These are phyloP conservation scores for Microtus montanus DNA, from an alignment of 2,113 vertebrate species.

Conservation along the genomic window DNA sequence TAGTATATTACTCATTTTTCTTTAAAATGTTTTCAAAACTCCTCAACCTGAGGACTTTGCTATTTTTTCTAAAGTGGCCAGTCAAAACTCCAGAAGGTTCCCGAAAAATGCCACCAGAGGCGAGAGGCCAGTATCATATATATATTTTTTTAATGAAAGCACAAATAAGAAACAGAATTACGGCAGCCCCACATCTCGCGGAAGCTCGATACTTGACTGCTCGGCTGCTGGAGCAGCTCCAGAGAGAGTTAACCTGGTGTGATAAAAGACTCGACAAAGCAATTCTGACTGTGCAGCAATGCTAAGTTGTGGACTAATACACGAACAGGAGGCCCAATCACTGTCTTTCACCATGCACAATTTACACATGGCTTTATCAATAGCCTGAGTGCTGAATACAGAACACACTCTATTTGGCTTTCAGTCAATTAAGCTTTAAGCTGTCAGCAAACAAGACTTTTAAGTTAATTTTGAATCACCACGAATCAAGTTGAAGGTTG, in stretches of 20 bases:
- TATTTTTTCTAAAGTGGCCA: conserved; percentile 11
- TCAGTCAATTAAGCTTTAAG: conserved; percentile 94
- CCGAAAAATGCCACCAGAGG: neutral
- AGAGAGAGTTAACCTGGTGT: conserved; percentile 77
- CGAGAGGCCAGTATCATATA: conserved; percentile 37
- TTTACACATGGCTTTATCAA: conserved; percentile 87
- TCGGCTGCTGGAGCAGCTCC: conserved; percentile 66
- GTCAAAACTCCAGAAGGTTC: neutral
- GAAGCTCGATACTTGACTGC: conserved; percentile 66
- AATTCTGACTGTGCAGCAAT: conserved; percentile 82
- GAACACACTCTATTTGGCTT: conserved; percentile 91
- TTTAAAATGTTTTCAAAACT: conserved; percentile 48
- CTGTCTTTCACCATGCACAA: conserved; percentile 80
- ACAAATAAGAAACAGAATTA: conserved; percentile 58
- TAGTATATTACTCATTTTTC: conserved; percentile 8
- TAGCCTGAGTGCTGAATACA: conserved; percentile 86
- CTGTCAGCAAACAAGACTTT: conserved; percentile 93
- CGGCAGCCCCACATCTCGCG: neutral
- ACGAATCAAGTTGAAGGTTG: conserved; percentile 89
- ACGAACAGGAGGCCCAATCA: conserved; percentile 80
- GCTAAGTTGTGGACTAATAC: conserved; percentile 81
- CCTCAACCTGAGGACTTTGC: neutral
- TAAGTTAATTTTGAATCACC: conserved; percentile 90
- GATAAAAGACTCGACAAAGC: conserved; percentile 84
- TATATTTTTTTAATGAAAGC: conserved; percentile 13